Evolutionary conservation across 1,140 invertebrate species (phyloP).

Genomic region (Panagrolaimus sp.): DNA sequence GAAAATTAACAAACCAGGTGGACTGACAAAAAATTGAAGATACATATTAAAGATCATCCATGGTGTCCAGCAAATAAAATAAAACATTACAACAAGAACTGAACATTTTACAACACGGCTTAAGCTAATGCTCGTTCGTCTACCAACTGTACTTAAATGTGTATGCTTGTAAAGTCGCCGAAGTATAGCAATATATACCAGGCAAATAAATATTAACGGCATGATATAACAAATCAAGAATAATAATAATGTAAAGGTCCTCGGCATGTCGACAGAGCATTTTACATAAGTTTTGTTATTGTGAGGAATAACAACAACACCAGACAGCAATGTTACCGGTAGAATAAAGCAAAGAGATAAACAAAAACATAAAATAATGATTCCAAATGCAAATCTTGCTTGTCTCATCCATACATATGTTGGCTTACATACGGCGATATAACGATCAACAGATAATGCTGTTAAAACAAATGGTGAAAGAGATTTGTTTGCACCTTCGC

Average conservation of each 20-base stretch:
- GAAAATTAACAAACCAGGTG: too few species aligned
- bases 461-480: slow-evolving; percentile 51
- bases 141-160: slow-evolving; percentile 44
- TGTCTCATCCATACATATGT: slow-evolving; percentile 49
- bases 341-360: slow-evolving; percentile 48
- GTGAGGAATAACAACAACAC: slow-evolving; percentile 33
- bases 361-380: slow-evolving; percentile 41
- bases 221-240: slow-evolving; percentile 43
- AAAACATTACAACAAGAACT: slow-evolving; percentile 55
- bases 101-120: slow-evolving; percentile 54
- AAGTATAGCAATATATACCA: slow-evolving; percentile 51
- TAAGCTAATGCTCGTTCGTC: slow-evolving; percentile 46
- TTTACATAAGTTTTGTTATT: slow-evolving; percentile 24
- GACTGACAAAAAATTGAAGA: too few species aligned
- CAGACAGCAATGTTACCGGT: slow-evolving; percentile 38
- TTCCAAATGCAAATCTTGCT: slow-evolving; percentile 41
- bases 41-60: slow-evolving; percentile 36
- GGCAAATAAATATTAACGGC: slow-evolving; percentile 46
- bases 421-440: slow-evolving; percentile 52
- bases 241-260: slow-evolving; percentile 20
- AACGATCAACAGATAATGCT: slow-evolving; percentile 50
- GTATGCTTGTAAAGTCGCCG: slow-evolving; percentile 47
- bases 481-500: slow-evolving; percentile 53
- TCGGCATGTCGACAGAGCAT: slow-evolving; percentile 33
- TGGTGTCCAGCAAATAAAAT: slow-evolving; percentile 56